Base-by-base conservation (phyloP, 1,140 invertebrate species). In the Philaenus spumarius region DNA sequence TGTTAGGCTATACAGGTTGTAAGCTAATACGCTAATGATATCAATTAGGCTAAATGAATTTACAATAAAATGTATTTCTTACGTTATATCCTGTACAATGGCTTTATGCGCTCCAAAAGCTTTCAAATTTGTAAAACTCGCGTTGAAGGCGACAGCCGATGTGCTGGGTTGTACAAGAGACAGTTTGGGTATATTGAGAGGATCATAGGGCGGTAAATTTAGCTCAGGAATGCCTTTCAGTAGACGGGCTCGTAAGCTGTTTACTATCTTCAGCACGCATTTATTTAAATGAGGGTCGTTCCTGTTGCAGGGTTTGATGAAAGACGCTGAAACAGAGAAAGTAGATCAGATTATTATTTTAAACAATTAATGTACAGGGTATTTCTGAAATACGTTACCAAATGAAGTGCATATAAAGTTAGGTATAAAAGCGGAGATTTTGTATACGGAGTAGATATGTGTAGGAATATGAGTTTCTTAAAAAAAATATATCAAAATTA, bases 211-310 rank as follows among this genome's bases (percentile, higher is more conserved):
- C 24, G 59, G 55, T 12, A 63, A 15, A 14, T 54, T 50, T 35
- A 63, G 47, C 55, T 63, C 62, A 15, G 62, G 52, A 15, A 63
- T 58, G 23, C 62, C 62, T 35, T 57, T 58, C 24, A 17, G 34
- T 6, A 58, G 45, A 20, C 43, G 42, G 2, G 59, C 55, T 14
- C 47, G 37, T 14, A 63, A 20, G 7, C 23, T 43, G 3, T 47
- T 43, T 15, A 63, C n/a, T 14, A 61, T 22, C 1, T 52, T 47
- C 4, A 40, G 46, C 24, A 63, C 11, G 20, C 62, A 63, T 11
- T 55, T 40, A n/a, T 61, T 54, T 4, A 63, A 20, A 1, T 45
- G 2, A 1, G 60, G 50, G n/a, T 61, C 59, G 40, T 58, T 39
- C 47, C 59, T 19, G 4, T 59, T 58, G 19, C 62, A 63, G 23